These are phyloP conservation scores for Eptesicus fuscus DNA, from an alignment of 2,113 vertebrate species.

Conservation along the genomic window DNA sequence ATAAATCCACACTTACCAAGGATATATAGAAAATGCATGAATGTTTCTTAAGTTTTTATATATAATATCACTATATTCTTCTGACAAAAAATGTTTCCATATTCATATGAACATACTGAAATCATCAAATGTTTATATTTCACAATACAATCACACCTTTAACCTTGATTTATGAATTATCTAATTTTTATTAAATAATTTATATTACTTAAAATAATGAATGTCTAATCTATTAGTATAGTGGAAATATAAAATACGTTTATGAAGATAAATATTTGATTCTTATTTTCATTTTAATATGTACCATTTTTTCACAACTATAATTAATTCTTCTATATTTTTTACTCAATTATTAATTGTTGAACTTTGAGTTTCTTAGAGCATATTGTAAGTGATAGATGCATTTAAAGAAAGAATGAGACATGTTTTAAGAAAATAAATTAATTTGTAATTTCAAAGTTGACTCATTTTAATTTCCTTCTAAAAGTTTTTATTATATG, in stretches of 20 bases:
- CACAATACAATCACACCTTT: background rate
- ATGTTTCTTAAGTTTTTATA: background rate
- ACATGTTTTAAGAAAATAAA: background rate
- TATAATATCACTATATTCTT: background rate
- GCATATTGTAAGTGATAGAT: background rate
- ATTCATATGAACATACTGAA: background rate
- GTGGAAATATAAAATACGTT: background rate
- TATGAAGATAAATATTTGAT: background rate
- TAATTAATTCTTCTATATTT: background rate
- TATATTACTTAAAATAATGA: background rate
- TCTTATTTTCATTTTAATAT: background rate
- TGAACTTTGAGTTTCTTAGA: background rate
- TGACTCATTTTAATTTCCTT: background rate
- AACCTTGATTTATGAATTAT: background rate
- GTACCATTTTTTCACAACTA: background rate
- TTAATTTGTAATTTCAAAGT: background rate
- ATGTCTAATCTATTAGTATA: background rate
- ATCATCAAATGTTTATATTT: background rate
- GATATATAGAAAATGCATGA: background rate
- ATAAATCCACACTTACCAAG: background rate
- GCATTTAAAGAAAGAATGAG: background rate
- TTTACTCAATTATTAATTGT: background rate
- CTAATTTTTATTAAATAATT: background rate
- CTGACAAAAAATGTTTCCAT: background rate
- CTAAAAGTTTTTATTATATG: background rate